Base-by-base conservation (phyloP, 2,888 invertebrate species). In the Hirudinaria manillensis region DNA sequence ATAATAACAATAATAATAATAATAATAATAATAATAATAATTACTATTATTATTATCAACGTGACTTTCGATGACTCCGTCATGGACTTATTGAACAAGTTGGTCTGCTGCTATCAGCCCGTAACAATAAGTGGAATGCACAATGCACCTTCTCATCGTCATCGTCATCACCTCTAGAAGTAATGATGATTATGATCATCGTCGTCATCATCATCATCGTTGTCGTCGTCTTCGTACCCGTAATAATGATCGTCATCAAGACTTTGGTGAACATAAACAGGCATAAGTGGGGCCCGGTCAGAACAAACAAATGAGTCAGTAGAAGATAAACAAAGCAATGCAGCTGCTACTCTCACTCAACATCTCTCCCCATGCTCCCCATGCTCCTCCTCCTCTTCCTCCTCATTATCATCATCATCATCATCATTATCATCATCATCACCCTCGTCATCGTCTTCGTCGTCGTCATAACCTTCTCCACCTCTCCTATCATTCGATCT, bases 351-450 rank as follows among this genome's bases (percentile, higher is more conserved):
- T 45, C 45, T 45, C 45, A 45, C 45, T 45, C 45, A 45, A 45
- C 45, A 1, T 45, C 45, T 45, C 45, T 45, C 45, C 16, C 45
- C 45, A 45, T 45, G 45, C 45, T 45, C 70, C 10, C 29, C 61
- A 16, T 61, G 1, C 24, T 61, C 61, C 2, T 61, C 61, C 24
- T 61, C 21, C 24, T 61, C 61, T 6, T 61, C 24, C 2, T 61
- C 61, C 13, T 16, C 61, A 61, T 16, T n/a, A 61, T n/a, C 61
- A 61, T n/a, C 6, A 61, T 16, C 61, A 61, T 29, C 61, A 61
- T 61, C 61, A 61, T 61, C 61, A 61, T 61, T n/a, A 61, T 16
- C 56, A 56, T 56, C 56, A 56, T 56, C 56, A 56, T 56, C 56
- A 56, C 13, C 56, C 3, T 53, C 53, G 21, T n/a, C 61, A 61